These are phyloP conservation scores for Leptogaster cylindrica DNA, from an alignment of 2,888 invertebrate species.

Conservation along the genomic window DNA sequence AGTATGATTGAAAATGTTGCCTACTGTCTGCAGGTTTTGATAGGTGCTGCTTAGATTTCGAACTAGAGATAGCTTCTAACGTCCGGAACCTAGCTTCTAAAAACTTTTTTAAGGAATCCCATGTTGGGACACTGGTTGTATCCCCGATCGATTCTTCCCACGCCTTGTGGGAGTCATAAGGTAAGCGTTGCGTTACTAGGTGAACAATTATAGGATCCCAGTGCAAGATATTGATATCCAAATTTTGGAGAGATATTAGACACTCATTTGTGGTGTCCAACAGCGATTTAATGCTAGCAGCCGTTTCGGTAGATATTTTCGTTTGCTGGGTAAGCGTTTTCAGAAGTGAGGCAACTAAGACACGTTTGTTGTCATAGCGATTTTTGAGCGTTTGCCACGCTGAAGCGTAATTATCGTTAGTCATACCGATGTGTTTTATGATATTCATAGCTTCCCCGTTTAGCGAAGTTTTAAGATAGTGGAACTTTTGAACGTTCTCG, in stretches of 20 bases:
- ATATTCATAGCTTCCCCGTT: background rate
- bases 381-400: background rate
- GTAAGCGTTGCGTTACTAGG: background rate
- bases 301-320: background rate
- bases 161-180: background rate
- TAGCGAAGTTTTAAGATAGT: background rate
- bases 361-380: background rate
- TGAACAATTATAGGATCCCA: background rate
- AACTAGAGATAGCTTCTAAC: background rate
- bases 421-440: background rate
- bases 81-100: background rate
- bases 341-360: background rate
- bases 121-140: background rate
- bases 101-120: background rate
- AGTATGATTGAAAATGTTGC: background rate
- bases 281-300: background rate
- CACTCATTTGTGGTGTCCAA: conserved; percentile 1
- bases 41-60: no score
- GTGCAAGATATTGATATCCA: no score
- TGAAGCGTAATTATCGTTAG: background rate
- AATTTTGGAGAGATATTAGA: background rate
- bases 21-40: no score
- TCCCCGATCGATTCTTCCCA: background rate
- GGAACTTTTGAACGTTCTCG: background rate
- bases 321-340: background rate